Evolutionary conservation across 2,888 invertebrate species (phyloP), one percentile per base, ranked within the genome.

Genomic region (Pegoplata infirma): DNA sequence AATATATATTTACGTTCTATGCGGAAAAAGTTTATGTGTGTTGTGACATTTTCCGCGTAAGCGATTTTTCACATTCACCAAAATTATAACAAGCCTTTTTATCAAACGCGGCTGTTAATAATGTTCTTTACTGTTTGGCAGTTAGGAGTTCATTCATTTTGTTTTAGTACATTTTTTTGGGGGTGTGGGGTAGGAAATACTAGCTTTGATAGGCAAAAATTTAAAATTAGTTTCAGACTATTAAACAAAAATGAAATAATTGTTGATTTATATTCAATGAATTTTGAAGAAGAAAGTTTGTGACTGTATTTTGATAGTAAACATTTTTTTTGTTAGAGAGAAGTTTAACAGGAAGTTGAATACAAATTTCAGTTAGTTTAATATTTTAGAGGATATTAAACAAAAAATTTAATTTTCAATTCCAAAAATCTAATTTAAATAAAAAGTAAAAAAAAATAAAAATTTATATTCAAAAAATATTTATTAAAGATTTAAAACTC

Each of bases 231-330:
- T 72, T 79, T 63, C 67, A 44, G 44, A 53, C 71, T 67, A 76
- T 72, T 79, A 56, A 75, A 21, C 46, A 76, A 66, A 64, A 74
- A 66, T 58, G 19, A 46, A 69, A 69, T 69, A 64, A 64, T 61
- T 74, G 25, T 55, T 74, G 59, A 69, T 69, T 78, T 78, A 69
- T 69, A 58, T 25, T 6, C 19, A 55, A 53, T 47, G 25, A 3
- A 25, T 19, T 49, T 21, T 21, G 40, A 3, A 44, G n/a, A n/a
- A 25, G n/a, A n/a, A 3, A 44, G 16, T 44, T 44, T n/a, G 44
- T 44, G 7, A 14, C 16, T 44, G 6, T 6, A 25, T 25, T n/a
- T n/a, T n/a, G n/a, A n/a, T n/a, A n/a, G n/a, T n/a, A n/a, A n/a
- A n/a, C n/a, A n/a, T n/a, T n/a, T n/a, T n/a, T n/a, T n/a, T n/a